A percentile compares a stretch with the other conserved stretches of the same genome.
Evolutionary conservation across 2,797 vertebrate species (phyloP).

Genomic region (Percopsis omiscomaycus): DNA sequence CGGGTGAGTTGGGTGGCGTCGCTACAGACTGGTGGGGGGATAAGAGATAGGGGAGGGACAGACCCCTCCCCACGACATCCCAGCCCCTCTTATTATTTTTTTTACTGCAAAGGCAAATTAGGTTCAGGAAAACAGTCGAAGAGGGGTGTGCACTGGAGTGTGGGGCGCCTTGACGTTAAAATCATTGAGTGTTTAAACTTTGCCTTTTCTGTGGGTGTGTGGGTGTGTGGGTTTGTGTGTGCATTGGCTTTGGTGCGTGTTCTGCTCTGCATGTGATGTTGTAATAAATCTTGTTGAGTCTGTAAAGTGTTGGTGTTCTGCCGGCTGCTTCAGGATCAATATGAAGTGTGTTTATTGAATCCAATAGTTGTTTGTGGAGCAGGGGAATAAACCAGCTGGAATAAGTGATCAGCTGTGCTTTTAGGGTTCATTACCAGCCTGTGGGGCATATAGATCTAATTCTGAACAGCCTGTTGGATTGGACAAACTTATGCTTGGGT

Average conservation of each 20-base stretch:
- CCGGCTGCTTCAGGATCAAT: slow-evolving; percentile 63
- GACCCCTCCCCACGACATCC: slow-evolving; percentile 56
- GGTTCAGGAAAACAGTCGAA: slow-evolving; percentile 38
- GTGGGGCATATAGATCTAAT: slow-evolving; percentile 58
- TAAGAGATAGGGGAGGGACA: slow-evolving; percentile 11
- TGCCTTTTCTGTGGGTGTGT: slow-evolving; percentile 14
- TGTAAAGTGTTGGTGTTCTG: slow-evolving; percentile 39
- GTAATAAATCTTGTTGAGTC: slow-evolving; percentile 65
- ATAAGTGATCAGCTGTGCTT: slow-evolving; percentile 65
- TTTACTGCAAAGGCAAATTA: slow-evolving; percentile 65
- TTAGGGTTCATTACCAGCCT: slow-evolving; percentile 66
- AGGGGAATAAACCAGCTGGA: slow-evolving; percentile 60
- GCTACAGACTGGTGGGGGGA: slow-evolving; percentile 41
- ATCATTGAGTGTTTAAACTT: slow-evolving; percentile 54
- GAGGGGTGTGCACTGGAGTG: slow-evolving; percentile 30
- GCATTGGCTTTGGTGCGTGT: slow-evolving; percentile 5
- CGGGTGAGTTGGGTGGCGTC: slow-evolving; percentile 84
- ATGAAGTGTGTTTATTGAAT: slow-evolving; percentile 72
- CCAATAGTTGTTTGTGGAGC: slow-evolving; percentile 59
- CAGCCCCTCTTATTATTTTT: slow-evolving; percentile 26
- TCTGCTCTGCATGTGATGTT: slow-evolving; percentile 49
- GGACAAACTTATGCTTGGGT: slow-evolving; percentile 35
- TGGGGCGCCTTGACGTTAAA: slow-evolving; percentile 39
- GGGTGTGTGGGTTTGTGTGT: slow-evolving; percentile 19
- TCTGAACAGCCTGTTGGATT: slow-evolving; percentile 39